Percentiles rank a stretch among this genome's conserved stretches.
These are phyloP conservation scores for Chascanopsetta lugubris DNA, from an alignment of 2,113 vertebrate genomes.

Conservation along the genomic window DNA sequence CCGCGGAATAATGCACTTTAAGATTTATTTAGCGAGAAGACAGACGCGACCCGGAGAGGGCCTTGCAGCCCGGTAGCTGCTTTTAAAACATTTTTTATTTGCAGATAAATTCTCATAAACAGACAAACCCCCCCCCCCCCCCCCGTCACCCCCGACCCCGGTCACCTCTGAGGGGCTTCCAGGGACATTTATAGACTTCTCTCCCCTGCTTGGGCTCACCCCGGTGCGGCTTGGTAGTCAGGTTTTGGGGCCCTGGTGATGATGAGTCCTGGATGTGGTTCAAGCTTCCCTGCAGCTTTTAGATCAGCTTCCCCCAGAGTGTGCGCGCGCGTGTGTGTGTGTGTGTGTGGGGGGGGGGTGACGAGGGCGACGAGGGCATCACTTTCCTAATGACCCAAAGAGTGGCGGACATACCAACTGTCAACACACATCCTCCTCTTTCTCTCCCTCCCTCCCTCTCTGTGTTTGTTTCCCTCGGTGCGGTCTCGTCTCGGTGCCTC, in stretches of 20 bases:
- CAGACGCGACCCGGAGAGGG: slow-evolving; percentile 36
- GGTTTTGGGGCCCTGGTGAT: slow-evolving; percentile 48
- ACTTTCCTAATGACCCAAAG: slow-evolving; percentile 64
- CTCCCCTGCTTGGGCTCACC: slow-evolving; percentile 2
- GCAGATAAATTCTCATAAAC: slow-evolving; percentile 21
- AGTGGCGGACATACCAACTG: slow-evolving; percentile 70
- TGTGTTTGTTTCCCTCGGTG: slow-evolving; percentile 54
- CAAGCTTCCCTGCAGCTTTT: slow-evolving; percentile 44
- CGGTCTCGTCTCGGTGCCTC: slow-evolving; percentile 22
- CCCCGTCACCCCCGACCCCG: too few relatives aligned
- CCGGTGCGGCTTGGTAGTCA: slow-evolving; percentile 26
- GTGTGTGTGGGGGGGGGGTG: not conserved
- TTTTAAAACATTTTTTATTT: slow-evolving; percentile 38
- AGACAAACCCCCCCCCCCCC: slow-evolving; percentile 22
- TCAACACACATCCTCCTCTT: slow-evolving; percentile 66
- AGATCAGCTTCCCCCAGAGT: slow-evolving; percentile 33
- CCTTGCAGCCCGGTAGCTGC: slow-evolving; percentile 9
- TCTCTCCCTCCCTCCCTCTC: slow-evolving; percentile 19
- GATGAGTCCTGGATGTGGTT: slow-evolving; percentile 51
- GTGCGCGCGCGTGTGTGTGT: too few relatives aligned
- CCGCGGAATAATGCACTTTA: slow-evolving; percentile 48
- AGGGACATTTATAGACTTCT: not conserved
- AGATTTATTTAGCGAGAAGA: slow-evolving; percentile 57
- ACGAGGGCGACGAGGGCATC: slow-evolving; percentile 16
- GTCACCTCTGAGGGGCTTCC: not conserved